These are phyloP conservation scores for Calliopsis andreniformis DNA, from an alignment of 1,140 invertebrate genomes.

Conservation along the genomic window DNA sequence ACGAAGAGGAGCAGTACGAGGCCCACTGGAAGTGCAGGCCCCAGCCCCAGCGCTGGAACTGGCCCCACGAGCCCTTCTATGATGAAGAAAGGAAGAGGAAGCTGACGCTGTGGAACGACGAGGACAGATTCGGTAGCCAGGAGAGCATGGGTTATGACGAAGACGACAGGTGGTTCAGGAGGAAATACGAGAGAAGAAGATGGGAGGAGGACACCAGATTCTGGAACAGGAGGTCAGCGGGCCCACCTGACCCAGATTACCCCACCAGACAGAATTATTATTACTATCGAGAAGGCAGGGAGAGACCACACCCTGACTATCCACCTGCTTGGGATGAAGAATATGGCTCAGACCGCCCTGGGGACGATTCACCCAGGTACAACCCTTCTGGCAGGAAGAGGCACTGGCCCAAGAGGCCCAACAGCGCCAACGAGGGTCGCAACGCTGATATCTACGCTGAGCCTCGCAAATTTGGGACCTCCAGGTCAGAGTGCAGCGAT, in stretches of 20 bases:
- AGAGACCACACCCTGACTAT: conserved; percentile 72
- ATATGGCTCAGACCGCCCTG: conserved; percentile 68
- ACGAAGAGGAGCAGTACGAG: conserved; percentile 77
- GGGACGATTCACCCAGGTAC: conserved; percentile 72
- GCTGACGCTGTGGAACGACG: conserved; percentile 76
- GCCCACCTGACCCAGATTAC: conserved; percentile 62
- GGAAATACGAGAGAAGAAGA: conserved; percentile 76
- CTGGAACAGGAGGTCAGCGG: conserved; percentile 66
- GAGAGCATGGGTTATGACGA: conserved; percentile 82
- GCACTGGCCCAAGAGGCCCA: conserved; percentile 85
- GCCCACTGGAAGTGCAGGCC: conserved; percentile 75
- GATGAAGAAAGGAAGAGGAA: conserved; percentile 76
- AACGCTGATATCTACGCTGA: conserved; percentile 75
- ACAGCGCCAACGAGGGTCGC: conserved; percentile 82
- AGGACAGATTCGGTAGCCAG: conserved; percentile 82
- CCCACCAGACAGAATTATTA: conserved; percentile 71
- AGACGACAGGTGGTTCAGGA: conserved; percentile 74
- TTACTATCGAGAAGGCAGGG: conserved; percentile 71
- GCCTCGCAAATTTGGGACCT: conserved; percentile 74
- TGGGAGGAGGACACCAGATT: conserved; percentile 75
- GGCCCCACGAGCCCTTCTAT: conserved; percentile 71
- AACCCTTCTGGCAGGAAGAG: conserved; percentile 81
- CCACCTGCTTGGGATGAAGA: conserved; percentile 72
- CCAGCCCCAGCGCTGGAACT: conserved; percentile 73
- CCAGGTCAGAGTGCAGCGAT: conserved; percentile 79